Conservation (phyloP, 2,113 vertebrate genomes). For the Dasyornis broadbenti region DNA sequence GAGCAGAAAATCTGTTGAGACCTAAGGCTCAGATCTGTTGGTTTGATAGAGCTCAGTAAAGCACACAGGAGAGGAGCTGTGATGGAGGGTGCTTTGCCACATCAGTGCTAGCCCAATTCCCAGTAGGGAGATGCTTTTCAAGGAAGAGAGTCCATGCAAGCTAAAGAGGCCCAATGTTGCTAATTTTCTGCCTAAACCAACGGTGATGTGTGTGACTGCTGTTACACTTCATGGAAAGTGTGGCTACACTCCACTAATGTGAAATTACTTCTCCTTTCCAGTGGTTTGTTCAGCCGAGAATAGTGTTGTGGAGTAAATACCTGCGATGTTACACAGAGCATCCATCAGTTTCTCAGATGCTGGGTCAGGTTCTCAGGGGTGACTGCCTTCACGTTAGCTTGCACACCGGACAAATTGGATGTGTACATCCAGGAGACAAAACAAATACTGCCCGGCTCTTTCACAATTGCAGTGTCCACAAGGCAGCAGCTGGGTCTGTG, state of each 20-base stretch:
- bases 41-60: not conserved
- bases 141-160: not conserved
- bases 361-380: not conserved
- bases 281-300: not conserved
- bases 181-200: not conserved
- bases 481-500: rapidly evolving
- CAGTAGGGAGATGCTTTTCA: not conserved
- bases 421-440: not conserved
- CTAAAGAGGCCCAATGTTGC: not conserved
- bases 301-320: not conserved
- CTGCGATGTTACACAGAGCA: not conserved
- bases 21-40: not conserved
- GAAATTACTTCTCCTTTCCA: not conserved
- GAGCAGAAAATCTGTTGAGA: slow-evolving; percentile 43
- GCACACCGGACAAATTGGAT: not conserved
- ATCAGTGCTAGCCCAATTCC: not conserved
- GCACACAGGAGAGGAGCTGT: not conserved
- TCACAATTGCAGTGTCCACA: rapidly evolving
- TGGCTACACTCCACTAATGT: not conserved
- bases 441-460: not conserved
- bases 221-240: not conserved
- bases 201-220: not conserved
- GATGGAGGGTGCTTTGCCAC: not conserved
- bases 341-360: not conserved
- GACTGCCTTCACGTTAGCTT: not conserved